A percentile compares a stretch with the other conserved stretches of the same genome.
These are phyloP conservation scores for Agonopterix subpropinquella DNA, from an alignment of 2,888 invertebrate genomes.

Conservation along the genomic window DNA sequence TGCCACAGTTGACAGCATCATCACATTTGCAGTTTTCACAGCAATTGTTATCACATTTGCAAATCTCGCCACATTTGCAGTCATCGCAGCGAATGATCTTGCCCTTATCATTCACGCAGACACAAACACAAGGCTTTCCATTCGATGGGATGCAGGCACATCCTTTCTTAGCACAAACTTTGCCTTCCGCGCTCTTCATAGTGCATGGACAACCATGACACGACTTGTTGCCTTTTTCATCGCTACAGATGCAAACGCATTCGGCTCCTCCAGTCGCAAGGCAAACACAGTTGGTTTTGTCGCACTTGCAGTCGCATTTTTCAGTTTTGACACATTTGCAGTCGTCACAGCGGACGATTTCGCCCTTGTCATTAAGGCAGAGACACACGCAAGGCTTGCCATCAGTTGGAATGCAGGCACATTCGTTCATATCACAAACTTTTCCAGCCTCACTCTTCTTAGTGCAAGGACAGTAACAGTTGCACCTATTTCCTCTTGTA, in stretches of 20 bases:
- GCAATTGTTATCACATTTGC: conserved; percentile 12
- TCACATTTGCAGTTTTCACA: background rate
- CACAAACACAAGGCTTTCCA: conserved; percentile 14
- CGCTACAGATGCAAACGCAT: conserved; percentile 23
- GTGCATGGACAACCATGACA: background rate
- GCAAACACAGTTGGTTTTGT: conserved; percentile 26
- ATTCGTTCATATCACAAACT: conserved; percentile 14
- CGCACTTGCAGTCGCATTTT: conserved; percentile 19
- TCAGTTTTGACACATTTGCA: conserved; percentile 21
- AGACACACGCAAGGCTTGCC: conserved; percentile 24
- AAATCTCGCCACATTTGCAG: conserved; percentile 17
- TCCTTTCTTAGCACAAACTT: conserved; percentile 15
- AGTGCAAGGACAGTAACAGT: conserved; percentile 7
- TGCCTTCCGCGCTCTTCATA: conserved; percentile 9
- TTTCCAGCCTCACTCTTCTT: background rate
- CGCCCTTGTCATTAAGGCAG: conserved; percentile 18
- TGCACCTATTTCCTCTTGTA: no score
- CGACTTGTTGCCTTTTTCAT: conserved; percentile 8
- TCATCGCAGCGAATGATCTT: conserved; percentile 2
- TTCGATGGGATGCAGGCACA: conserved; percentile 12
- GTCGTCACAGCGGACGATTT: conserved; percentile 20
- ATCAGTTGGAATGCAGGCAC: conserved; percentile 18
- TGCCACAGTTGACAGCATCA: no score
- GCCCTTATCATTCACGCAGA: conserved; percentile 11
- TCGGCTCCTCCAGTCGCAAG: conserved; percentile 22